Conservation (phyloP, 2,113 vertebrate species). For the Felis catus region F.catus_Fca126_mat1.0 CM031412.1:200408501-200409000, state of each 20-base stretch:
- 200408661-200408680: conserved; percentile 58
- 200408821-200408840: conserved; percentile 51
- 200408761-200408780: conserved; percentile 50
- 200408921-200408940: conserved; percentile 56
- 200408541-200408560: conserved; percentile 34
- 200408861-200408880: conserved; percentile 71
- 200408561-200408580: conserved; percentile 47
- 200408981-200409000: conserved; percentile 38
- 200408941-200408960: conserved; percentile 57
- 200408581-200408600: conserved; percentile 54
- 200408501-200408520: neutral
- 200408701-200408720: conserved; percentile 79
- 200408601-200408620: conserved; percentile 36
- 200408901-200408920: conserved; percentile 71
- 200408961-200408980: conserved; percentile 63
- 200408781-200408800: conserved; percentile 30
- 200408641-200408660: conserved; percentile 39
- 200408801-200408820: conserved; percentile 63
- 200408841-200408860: conserved; percentile 55
- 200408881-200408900: conserved; percentile 69
- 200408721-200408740: conserved; percentile 68
- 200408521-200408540: neutral
- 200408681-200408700: conserved; percentile 83
- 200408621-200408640: neutral
- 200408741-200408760: conserved; percentile 82